Evolutionary conservation across 2,113 vertebrate species (phyloP), one percentile per base, ranked within the genome.

Genomic region (Epinephelus lanceolatus): DNA sequence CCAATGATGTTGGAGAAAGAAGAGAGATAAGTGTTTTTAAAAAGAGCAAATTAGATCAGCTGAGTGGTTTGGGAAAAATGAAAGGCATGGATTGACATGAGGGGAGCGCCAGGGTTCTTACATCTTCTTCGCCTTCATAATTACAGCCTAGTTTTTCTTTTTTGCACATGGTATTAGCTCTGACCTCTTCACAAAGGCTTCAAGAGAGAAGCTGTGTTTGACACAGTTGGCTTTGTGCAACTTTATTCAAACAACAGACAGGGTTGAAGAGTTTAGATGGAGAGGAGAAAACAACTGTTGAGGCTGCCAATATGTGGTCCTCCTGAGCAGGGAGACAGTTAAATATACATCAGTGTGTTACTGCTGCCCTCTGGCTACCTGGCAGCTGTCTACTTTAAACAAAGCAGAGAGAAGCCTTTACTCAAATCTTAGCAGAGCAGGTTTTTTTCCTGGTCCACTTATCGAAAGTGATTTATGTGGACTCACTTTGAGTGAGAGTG

Each of bases 301-400:
- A 72, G 23, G 55, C 27, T 76, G 33, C 65, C 67, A 72, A 70
- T 60, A 56, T 59, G 6, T 51, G 10, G 47, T 56, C n/a, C 57
- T 62, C 37, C 53, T 71, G 37, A 81, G 63, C 6, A 67, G 37
- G 37, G 70, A 23, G 77, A 73, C 13, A 63, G 68, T 63, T 75
- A 85, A 70, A 89, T 79, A 85, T 80, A 80, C 47, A 84, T 72
- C 55, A 37, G 61, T 3, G 12, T 52, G 52, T 56, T 71, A 52
- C 61, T 33, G 65, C 49, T 56, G 53, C 67, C 78, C 81, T 81
- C 15, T 18, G 5, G 89, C 81, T 86, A 80, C 56, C 78, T 86
- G 80, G 69, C 77, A 78, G 80, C 80, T 81, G 71, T 76, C 75
- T 71, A 11, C 51, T 85, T 76, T 70, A 66, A 83, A 89, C 74